A percentile compares a stretch with the other conserved stretches of the same genome.
Conservation (phyloP, 2,797 vertebrate species). For the Euphonia xanthogaster region DNA sequence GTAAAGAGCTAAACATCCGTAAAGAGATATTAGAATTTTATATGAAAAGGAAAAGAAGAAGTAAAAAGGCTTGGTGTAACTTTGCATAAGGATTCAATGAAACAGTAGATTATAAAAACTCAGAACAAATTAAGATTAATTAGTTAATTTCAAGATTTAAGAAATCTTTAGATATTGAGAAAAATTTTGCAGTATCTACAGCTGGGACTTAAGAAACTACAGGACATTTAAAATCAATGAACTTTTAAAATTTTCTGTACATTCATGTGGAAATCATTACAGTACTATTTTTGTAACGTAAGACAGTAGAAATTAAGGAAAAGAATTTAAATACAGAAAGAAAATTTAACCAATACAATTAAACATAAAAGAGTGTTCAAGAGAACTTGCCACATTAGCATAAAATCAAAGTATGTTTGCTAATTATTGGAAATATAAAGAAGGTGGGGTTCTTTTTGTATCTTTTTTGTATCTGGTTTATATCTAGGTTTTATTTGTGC, state of each 20-base stretch:
- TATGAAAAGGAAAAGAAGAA: not conserved
- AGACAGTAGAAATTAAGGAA: not conserved
- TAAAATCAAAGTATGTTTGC: not conserved
- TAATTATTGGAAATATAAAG: constrained; percentile 10
- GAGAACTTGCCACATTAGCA: not conserved
- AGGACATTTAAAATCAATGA: not conserved
- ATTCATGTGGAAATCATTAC: not conserved
- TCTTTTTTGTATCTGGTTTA: too few species aligned
- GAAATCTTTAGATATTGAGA: not conserved
- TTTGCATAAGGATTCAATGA: not conserved
- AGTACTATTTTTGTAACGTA: not conserved
- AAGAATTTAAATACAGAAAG: not conserved
- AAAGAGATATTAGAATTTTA: not conserved
- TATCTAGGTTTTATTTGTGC: not conserved
- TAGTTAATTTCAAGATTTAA: not conserved
- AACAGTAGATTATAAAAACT: not conserved
- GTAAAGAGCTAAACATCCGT: not conserved
- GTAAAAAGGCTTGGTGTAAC: not conserved
- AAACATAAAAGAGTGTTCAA: not conserved
- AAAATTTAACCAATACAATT: constrained; percentile 5
- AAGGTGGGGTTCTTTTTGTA: not conserved
- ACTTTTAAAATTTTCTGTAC: not conserved
- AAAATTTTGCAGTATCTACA: not conserved
- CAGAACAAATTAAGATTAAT: not conserved
- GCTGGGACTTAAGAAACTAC: not conserved